phyloP scores from a whole-genome alignment of 2,797 vertebrate genomes.

The Enteromius radiatus region DNA sequence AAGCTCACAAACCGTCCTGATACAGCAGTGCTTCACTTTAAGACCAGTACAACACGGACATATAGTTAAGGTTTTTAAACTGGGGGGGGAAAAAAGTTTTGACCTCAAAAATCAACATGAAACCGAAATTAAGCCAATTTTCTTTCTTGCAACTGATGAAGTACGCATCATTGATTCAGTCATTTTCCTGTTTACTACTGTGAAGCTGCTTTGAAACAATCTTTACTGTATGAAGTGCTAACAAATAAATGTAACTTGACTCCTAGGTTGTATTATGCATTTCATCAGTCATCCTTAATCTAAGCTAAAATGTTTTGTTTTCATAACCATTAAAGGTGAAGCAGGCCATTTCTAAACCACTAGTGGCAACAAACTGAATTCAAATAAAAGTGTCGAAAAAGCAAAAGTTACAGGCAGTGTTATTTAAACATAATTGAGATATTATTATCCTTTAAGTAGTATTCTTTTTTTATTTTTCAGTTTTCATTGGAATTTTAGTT shows the following conservation, averaged over 20 bases:
- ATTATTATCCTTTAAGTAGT: not conserved
- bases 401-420: not conserved
- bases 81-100: not conserved
- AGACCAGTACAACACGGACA: not conserved
- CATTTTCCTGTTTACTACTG: not conserved
- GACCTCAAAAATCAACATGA: conserved; percentile 1
- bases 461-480: not conserved
- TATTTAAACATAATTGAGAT: not conserved
- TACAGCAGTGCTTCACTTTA: not conserved
- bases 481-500: not conserved
- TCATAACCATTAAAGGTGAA: not conserved
- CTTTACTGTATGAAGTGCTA: not conserved
- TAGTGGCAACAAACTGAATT: not conserved
- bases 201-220: not conserved
- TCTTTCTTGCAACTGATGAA: not conserved
- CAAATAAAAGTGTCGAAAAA: not conserved
- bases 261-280: not conserved
- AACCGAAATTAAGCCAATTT: not conserved
- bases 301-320: not conserved
- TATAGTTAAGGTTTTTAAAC: not conserved
- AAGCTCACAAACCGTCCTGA: not conserved
- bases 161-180: not conserved
- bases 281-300: not conserved
- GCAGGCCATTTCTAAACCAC: not conserved
- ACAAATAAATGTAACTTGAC: not conserved